Evolutionary conservation across 2,888 invertebrate species (phyloP).

Genomic region (Phymatocera aterrima): DNA sequence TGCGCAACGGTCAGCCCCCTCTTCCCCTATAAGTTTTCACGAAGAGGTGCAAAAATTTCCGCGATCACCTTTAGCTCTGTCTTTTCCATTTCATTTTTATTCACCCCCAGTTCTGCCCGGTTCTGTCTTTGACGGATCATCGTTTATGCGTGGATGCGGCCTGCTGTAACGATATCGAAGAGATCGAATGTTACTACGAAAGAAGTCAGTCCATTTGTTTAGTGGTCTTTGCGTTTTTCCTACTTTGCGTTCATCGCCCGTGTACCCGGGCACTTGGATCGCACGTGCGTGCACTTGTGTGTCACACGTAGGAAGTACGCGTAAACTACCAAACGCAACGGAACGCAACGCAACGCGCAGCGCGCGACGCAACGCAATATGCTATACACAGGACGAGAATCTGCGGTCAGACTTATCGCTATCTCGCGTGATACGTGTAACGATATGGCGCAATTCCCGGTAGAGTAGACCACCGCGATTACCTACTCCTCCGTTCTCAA

Average conservation of each 20-base stretch:
- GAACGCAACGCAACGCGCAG: no score
- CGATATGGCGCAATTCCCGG: slow-evolving; percentile 25
- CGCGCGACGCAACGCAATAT: neutral
- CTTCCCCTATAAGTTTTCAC: neutral
- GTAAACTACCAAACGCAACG: neutral
- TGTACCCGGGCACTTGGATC: neutral
- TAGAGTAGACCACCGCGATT: neutral
- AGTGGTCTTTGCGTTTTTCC: neutral
- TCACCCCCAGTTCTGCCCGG: neutral
- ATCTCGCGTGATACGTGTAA: slow-evolving; percentile 32
- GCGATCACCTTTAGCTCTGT: neutral
- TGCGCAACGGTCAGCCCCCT: neutral
- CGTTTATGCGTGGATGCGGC: no score
- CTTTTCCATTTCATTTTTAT: neutral
- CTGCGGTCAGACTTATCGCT: slow-evolving; percentile 26
- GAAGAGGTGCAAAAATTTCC: neutral
- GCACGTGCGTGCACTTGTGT: neutral
- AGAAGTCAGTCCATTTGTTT: neutral
- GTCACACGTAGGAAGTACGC: slow-evolving; percentile 8
- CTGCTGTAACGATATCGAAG: neutral
- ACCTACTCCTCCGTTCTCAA: neutral
- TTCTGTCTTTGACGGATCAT: neutral
- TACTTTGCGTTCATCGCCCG: slow-evolving; percentile 19
- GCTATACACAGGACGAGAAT: neutral
- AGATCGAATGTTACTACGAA: neutral